Percentiles rank a stretch among this genome's conserved stretches.
These are phyloP conservation scores for Diadegma fenestrale DNA, from an alignment of 2,888 invertebrate genomes.

Conservation along the genomic window DNA sequence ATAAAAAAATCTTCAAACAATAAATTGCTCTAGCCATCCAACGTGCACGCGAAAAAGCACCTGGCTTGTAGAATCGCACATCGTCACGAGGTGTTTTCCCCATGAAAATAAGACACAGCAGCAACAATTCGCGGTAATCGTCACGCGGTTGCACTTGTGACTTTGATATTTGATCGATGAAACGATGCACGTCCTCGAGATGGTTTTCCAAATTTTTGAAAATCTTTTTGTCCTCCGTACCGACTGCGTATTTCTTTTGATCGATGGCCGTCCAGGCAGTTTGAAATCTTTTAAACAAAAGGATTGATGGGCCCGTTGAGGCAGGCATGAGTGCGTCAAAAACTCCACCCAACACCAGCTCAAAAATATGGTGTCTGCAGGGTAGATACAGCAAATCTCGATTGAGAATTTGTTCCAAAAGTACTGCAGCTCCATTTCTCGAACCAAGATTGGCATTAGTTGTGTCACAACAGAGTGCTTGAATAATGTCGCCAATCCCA, in stretches of 20 bases:
- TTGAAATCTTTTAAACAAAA: constrained; percentile 68
- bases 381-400: constrained; percentile 71
- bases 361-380: constrained; percentile 72
- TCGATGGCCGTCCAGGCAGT: constrained; percentile 52
- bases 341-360: constrained; percentile 66
- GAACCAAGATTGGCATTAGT: constrained; percentile 64
- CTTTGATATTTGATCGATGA: background rate
- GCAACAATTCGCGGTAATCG: constrained; percentile 60
- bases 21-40: too few species aligned
- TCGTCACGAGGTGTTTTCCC: constrained; percentile 62
- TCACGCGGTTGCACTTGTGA: background rate
- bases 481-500: constrained; percentile 52
- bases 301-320: constrained; percentile 68
- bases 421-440: constrained; percentile 69
- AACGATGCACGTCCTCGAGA: background rate
- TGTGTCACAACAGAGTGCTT: constrained; percentile 66
- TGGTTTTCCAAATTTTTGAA: background rate
- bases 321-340: constrained; percentile 58
- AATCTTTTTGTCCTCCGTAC: background rate
- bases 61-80: constrained; percentile 71
- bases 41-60: constrained; percentile 73
- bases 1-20: too few species aligned
- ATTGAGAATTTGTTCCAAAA: constrained; percentile 68
- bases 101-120: constrained; percentile 72
- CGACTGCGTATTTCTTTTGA: background rate